Conservation (phyloP, 2,888 invertebrate species). For the Oegoconia quadripuncta region DNA sequence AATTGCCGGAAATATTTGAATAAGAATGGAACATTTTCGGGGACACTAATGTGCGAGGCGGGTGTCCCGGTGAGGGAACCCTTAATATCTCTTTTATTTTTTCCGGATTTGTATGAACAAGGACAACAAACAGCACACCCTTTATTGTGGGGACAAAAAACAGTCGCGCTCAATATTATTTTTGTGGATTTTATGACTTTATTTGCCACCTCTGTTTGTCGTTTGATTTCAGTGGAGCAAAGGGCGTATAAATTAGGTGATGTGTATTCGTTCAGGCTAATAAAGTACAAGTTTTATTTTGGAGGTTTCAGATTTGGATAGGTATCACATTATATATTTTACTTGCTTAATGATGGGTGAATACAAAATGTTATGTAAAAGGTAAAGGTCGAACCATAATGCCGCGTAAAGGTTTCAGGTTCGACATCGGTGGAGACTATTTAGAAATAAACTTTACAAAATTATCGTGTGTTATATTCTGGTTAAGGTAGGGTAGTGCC, state of each 20-base stretch:
- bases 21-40: constrained; percentile 70
- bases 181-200: constrained; percentile 66
- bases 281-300: neutral
- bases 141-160: constrained; percentile 59
- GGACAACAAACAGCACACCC: constrained; percentile 61
- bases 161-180: constrained; percentile 63
- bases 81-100: constrained; percentile 76
- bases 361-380: no score
- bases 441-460: no score
- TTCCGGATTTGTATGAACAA: constrained; percentile 72
- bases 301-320: neutral
- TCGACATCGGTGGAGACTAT: no score
- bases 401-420: no score
- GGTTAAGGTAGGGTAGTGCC: no score
- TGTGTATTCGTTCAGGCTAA: constrained; percentile 5
- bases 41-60: constrained; percentile 74
- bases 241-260: constrained; percentile 10
- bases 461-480: no score
- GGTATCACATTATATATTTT: neutral
- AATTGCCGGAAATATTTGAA: constrained; percentile 77
- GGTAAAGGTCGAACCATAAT: no score
- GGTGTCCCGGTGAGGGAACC: constrained; percentile 55
- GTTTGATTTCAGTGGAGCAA: constrained; percentile 12
- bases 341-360: neutral
- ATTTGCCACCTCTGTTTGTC: constrained; percentile 22